Evolutionary conservation across 2,888 invertebrate species (phyloP).

Genomic region (Morpho helenor): DNA sequence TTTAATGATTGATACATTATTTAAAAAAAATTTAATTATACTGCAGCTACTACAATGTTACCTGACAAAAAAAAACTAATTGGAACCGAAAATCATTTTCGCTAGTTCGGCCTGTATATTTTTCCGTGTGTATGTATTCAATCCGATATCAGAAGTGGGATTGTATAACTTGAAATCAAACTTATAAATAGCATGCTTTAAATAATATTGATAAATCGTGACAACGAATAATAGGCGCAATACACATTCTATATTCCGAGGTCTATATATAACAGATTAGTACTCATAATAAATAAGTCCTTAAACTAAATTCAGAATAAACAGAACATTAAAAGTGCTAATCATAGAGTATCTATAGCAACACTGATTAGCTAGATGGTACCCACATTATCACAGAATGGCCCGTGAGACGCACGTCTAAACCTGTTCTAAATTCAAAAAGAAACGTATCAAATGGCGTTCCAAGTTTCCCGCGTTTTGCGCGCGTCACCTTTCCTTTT

Average conservation of each 20-base stretch:
- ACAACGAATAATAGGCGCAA: neutral
- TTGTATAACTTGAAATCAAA: no score
- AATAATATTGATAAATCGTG: no score
- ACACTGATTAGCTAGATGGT: constrained; percentile 14
- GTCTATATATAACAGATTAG: neutral
- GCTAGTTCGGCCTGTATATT: no score
- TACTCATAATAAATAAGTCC: neutral
- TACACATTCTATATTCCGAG: neutral
- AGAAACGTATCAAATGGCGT: constrained; percentile 45
- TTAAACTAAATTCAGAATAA: neutral
- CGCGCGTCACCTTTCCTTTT: constrained; percentile 58
- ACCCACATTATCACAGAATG: constrained; percentile 19
- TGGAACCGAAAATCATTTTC: no score
- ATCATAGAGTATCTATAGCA: constrained; percentile 22
- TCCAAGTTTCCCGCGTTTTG: constrained; percentile 58
- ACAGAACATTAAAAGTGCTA: constrained; percentile 14
- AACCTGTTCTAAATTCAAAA: constrained; percentile 14
- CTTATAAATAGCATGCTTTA: no score
- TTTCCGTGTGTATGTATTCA: no score
- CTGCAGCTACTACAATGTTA: no score
- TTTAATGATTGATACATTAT: no score
- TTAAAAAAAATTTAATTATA: no score
- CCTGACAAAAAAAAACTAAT: no score
- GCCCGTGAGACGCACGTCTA: constrained; percentile 17
- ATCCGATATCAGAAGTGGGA: no score